phyloP scores from a whole-genome alignment of 2,888 invertebrate species.

The Lordiphosa andalusiaca region DNA sequence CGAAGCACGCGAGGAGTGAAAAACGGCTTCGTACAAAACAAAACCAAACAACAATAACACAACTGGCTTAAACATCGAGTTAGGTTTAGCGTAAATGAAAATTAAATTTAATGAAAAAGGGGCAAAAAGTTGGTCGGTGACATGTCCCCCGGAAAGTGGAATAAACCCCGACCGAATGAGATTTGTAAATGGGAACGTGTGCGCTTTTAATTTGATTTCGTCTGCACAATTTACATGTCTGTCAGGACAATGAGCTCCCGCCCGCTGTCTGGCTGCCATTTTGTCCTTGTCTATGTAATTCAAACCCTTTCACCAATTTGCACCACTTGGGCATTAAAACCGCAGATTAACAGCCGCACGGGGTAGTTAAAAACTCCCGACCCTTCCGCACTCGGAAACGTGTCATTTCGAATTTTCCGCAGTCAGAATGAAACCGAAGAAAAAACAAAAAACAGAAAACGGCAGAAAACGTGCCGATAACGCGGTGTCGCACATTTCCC shows the following conservation, averaged over 20 bases:
- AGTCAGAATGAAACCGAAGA: slow-evolving; percentile 30
- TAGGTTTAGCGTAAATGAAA: slow-evolving; percentile 42
- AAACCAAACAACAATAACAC: slow-evolving; percentile 22
- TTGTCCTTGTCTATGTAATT: slow-evolving; percentile 45
- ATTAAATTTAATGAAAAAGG: slow-evolving; percentile 63
- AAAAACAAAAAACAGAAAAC: slow-evolving; percentile 40
- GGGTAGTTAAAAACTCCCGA: slow-evolving; percentile 60
- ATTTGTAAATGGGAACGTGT: slow-evolving; percentile 38
- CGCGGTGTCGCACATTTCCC: slow-evolving; percentile 68
- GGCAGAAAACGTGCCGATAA: slow-evolving; percentile 77
- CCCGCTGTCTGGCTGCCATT: slow-evolving; percentile 40
- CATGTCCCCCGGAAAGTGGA: slow-evolving; percentile 22
- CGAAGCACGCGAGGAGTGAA: slow-evolving; percentile 42
- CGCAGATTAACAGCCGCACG: slow-evolving; percentile 71
- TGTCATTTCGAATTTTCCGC: slow-evolving; percentile 71
- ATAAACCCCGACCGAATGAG: slow-evolving; percentile 37
- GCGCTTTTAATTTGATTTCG: slow-evolving; percentile 69
- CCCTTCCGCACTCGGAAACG: slow-evolving; percentile 53
- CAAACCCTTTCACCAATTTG: slow-evolving; percentile 72
- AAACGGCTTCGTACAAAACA: not conserved
- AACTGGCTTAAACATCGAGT: slow-evolving; percentile 27
- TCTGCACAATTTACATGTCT: slow-evolving; percentile 71
- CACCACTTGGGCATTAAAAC: slow-evolving; percentile 73
- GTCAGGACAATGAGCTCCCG: slow-evolving; percentile 21
- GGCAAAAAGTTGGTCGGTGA: slow-evolving; percentile 38